A percentile compares a stretch with the other conserved stretches of the same genome.
Conservation (phyloP, 2,797 vertebrate genomes). For the Gallinago nigripennis region DNA sequence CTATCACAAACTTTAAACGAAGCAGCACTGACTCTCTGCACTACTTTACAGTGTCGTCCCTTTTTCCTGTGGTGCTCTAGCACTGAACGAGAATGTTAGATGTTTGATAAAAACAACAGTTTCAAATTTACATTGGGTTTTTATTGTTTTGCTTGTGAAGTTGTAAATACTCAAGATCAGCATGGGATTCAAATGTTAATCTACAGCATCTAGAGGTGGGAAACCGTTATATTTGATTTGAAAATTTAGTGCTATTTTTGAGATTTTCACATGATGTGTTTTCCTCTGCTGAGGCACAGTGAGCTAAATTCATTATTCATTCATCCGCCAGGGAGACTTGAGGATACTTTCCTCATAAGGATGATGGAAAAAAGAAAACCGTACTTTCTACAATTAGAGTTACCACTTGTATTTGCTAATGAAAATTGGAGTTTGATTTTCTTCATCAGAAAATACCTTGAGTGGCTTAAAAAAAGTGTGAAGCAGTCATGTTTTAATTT, state of each 20-base stretch:
- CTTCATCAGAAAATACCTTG: not conserved
- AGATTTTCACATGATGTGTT: not conserved
- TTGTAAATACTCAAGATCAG: not conserved
- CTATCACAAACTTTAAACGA: not conserved
- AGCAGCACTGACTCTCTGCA: not conserved
- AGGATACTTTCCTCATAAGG: not conserved
- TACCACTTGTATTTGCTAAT: not conserved
- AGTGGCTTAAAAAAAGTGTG: not conserved
- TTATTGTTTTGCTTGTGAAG: not conserved
- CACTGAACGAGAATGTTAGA: not conserved
- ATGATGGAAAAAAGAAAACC: not conserved
- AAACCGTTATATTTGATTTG: not conserved
- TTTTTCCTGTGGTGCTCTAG: not conserved
- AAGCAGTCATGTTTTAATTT: not conserved
- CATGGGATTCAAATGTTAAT: not conserved
- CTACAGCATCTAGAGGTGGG: not conserved
- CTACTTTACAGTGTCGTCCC: not conserved
- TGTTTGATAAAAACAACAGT: not conserved
- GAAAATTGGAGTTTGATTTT: not conserved
- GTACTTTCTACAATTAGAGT: not conserved
- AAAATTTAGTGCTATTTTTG: not conserved
- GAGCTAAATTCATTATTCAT: constrained; percentile 14
- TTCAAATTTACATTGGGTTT: not conserved
- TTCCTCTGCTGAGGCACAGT: not conserved
- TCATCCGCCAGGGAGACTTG: not conserved